Percentiles rank a stretch among this genome's conserved stretches.
phyloP scores from a whole-genome alignment of 2,797 vertebrate species.

The Heterohyrax brucei region DNA sequence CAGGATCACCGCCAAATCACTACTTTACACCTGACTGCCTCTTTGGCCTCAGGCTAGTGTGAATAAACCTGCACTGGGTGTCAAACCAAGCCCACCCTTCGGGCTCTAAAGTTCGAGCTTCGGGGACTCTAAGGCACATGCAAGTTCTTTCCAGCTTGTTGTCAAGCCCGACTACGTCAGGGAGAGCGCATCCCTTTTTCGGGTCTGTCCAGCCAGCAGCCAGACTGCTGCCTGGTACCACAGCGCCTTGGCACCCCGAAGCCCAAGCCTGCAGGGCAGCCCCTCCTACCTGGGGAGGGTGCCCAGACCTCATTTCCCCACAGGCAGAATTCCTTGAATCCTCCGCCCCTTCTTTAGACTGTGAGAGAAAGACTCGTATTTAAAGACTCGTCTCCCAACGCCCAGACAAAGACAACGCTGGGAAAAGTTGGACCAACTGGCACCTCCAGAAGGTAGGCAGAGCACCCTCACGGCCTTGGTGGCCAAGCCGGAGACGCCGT shows the following conservation, averaged over 20 bases:
- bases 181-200: not conserved
- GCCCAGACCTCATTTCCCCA: not conserved
- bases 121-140: not conserved
- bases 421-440: slow-evolving; percentile 64
- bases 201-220: not conserved
- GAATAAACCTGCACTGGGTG: not conserved
- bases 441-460: not conserved
- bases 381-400: not conserved
- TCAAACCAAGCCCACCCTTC: not conserved
- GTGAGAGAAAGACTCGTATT: not conserved
- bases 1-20: not conserved
- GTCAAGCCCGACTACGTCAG: not conserved
- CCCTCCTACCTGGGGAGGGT: not conserved
- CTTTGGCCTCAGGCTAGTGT: not conserved
- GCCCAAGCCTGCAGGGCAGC: not conserved
- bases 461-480: not conserved
- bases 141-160: slow-evolving; percentile 29
- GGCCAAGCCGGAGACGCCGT: not conserved
- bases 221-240: not conserved
- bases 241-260: not conserved
- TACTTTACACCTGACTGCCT: not conserved
- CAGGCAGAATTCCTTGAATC: not conserved
- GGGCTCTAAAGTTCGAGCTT: not conserved
- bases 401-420: slow-evolving; percentile 65
- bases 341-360: not conserved